These are phyloP conservation scores for Adela reaumurella DNA, from an alignment of 2,888 invertebrate genomes.

Conservation along the genomic window DNA sequence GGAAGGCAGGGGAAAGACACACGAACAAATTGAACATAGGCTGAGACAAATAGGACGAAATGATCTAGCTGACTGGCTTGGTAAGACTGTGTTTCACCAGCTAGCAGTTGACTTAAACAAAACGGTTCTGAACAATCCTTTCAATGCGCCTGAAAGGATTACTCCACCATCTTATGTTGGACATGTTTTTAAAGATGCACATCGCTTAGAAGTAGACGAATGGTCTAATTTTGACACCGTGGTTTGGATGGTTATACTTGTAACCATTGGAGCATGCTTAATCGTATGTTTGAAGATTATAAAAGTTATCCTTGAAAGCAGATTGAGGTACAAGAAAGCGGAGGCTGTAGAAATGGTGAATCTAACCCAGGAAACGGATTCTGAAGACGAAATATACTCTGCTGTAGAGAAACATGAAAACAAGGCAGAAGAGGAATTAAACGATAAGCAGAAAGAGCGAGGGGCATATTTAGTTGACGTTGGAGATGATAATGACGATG, in stretches of 20 bases:
- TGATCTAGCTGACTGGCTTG: conserved; percentile 61
- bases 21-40: conserved; percentile 50
- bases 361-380: too few relatives aligned
- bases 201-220: conserved; percentile 9
- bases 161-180: conserved; percentile 13
- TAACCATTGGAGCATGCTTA: neutral
- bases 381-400: too few relatives aligned
- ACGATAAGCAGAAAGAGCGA: too few relatives aligned
- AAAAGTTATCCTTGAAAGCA: neutral
- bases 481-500: too few relatives aligned
- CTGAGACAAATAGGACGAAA: conserved; percentile 54
- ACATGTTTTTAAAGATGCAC: conserved; percentile 11
- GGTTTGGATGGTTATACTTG: conserved; percentile 10
- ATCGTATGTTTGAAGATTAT: too few relatives aligned
- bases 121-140: conserved; percentile 19
- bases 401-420: too few relatives aligned
- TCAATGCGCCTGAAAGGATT: conserved; percentile 11
- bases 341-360: neutral
- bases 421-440: too few relatives aligned
- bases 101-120: conserved; percentile 45
- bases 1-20: conserved; percentile 55
- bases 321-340: neutral
- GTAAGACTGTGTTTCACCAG: conserved; percentile 51
- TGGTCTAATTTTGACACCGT: conserved; percentile 25
- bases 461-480: too few relatives aligned